Evolutionary conservation across 2,113 vertebrate species (phyloP).

Genomic region (Manacus vitellinus): DNA sequence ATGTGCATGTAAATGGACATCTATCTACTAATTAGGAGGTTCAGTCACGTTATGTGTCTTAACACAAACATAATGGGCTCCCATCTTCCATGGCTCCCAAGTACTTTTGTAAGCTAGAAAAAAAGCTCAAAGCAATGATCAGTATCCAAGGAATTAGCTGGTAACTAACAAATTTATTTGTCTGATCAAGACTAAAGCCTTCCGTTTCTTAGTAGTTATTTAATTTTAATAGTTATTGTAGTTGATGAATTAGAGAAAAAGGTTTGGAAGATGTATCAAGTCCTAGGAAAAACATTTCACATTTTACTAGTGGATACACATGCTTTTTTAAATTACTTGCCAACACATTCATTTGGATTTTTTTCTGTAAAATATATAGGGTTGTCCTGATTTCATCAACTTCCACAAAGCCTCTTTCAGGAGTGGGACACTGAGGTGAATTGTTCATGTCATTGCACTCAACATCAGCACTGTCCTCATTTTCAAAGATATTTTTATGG

Average conservation of each 20-base stretch:
- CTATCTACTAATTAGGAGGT: not conserved
- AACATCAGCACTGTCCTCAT: not conserved
- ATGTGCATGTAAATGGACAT: not conserved
- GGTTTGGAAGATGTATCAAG: not conserved
- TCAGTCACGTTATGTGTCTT: accelerated
- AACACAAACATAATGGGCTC: not conserved
- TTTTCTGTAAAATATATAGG: not conserved
- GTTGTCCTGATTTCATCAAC: not conserved
- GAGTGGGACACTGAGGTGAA: not conserved
- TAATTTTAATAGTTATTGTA: not conserved
- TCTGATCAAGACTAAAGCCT: not conserved
- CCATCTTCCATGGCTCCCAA: not conserved
- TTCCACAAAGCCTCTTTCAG: not conserved
- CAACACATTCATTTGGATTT: not conserved
- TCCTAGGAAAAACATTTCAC: not conserved
- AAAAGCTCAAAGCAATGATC: not conserved
- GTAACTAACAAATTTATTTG: not conserved
- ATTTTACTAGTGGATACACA: not conserved
- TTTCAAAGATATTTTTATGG: not conserved
- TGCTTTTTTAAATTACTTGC: not conserved
- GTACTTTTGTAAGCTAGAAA: not conserved
- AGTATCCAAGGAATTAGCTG: not conserved
- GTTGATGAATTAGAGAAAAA: not conserved
- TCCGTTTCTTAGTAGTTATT: not conserved
- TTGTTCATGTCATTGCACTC: not conserved